These are phyloP conservation scores for Catharus fuscescens DNA, from an alignment of 2,113 vertebrate genomes.

Conservation along the genomic window DNA sequence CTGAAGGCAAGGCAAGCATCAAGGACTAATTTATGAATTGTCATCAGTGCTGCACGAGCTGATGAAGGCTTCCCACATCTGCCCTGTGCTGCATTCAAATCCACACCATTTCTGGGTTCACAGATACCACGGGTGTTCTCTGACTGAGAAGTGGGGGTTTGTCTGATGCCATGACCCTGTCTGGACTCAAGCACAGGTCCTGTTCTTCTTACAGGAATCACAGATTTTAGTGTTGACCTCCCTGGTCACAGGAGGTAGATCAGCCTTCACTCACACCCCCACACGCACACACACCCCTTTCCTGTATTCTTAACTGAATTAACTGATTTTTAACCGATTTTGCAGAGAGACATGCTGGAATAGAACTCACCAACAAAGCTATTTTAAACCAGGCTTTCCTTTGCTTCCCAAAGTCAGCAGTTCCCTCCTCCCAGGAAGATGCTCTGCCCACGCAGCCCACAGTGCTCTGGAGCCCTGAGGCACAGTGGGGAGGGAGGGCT, in stretches of 20 bases:
- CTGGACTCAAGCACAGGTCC: neutral
- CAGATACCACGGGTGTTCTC: neutral
- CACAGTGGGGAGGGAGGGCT: neutral
- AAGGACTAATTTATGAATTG: neutral
- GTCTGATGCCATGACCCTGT: neutral
- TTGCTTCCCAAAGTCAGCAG: neutral
- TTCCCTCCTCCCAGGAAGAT: neutral
- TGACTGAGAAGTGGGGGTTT: neutral
- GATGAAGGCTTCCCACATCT: neutral
- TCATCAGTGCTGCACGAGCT: neutral
- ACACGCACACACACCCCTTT: fast-evolving
- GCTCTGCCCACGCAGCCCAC: neutral
- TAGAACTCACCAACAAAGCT: neutral
- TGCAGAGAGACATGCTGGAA: neutral
- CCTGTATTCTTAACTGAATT: neutral
- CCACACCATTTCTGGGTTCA: neutral
- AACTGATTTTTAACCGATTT: neutral
- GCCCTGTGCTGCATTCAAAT: fast-evolving
- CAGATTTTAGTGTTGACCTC: neutral
- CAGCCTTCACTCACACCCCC: neutral
- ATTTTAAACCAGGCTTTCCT: neutral
- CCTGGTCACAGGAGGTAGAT: neutral
- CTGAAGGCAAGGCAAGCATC: neutral
- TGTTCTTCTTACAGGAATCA: neutral
- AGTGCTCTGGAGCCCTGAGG: neutral